phyloP scores from a whole-genome alignment of 2,797 vertebrate genomes.

The Gila robusta region DNA sequence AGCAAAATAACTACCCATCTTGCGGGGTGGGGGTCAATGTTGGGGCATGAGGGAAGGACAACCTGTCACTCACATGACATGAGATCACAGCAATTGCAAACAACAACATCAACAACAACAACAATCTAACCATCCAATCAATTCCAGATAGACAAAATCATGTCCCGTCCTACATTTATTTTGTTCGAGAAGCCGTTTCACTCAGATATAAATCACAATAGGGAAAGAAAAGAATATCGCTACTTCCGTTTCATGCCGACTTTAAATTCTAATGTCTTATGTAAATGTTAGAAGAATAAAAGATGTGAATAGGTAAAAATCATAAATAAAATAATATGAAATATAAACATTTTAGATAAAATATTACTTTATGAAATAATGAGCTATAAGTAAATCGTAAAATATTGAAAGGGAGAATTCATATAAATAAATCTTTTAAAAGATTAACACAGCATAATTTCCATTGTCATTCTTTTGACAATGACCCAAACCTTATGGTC shows the following conservation, averaged over 20 bases:
- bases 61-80: no score
- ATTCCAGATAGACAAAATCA: background rate
- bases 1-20: no score
- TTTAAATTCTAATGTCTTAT: background rate
- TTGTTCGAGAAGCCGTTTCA: background rate
- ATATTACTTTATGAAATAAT: no score
- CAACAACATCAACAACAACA: background rate
- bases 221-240: background rate
- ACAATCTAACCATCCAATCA: background rate
- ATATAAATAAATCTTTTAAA: no score
- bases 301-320: background rate
- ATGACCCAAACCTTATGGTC: background rate
- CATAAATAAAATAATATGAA: background rate
- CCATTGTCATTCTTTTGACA: background rate
- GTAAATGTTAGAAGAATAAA: background rate
- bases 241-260: background rate
- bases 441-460: background rate
- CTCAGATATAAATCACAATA: no score
- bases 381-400: no score
- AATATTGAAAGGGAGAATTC: background rate
- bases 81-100: background rate
- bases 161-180: background rate
- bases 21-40: no score
- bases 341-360: background rate
- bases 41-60: no score